Evolutionary conservation across 2,797 vertebrate genomes (phyloP).

Genomic region (Tauraco hartlaubi): DNA sequence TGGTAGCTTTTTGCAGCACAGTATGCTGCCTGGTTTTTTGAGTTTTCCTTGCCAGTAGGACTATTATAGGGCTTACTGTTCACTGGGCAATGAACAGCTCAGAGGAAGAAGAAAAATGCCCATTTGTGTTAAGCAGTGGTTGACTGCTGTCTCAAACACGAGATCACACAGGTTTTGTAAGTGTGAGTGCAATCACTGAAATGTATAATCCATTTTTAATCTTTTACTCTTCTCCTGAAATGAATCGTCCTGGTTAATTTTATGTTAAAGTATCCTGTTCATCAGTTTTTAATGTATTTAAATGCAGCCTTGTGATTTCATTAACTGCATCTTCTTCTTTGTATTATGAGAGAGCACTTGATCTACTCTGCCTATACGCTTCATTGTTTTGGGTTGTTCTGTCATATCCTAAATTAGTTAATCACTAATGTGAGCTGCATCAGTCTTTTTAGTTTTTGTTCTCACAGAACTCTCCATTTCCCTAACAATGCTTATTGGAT

Average conservation of each 20-base stretch:
- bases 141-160: background rate
- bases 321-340: background rate
- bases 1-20: background rate
- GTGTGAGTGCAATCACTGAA: background rate
- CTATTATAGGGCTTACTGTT: background rate
- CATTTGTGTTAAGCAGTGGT: background rate
- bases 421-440: background rate
- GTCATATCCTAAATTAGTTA: background rate
- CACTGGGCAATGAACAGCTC: background rate
- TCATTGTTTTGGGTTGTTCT: background rate
- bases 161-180: accelerated
- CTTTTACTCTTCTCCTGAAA: background rate
- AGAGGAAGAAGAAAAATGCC: background rate
- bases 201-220: background rate
- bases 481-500: background rate
- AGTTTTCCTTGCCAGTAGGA: background rate
- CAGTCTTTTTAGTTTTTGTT: background rate
- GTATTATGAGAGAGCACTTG: background rate
- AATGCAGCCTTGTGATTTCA: background rate
- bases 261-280: background rate
- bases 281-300: background rate
- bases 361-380: background rate
- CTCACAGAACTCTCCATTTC: background rate
- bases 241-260: background rate
- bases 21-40: background rate